Evolutionary conservation across 2,797 vertebrate species (phyloP), one percentile per base, ranked within the genome.

Genomic region (Podarcis siculus): DNA sequence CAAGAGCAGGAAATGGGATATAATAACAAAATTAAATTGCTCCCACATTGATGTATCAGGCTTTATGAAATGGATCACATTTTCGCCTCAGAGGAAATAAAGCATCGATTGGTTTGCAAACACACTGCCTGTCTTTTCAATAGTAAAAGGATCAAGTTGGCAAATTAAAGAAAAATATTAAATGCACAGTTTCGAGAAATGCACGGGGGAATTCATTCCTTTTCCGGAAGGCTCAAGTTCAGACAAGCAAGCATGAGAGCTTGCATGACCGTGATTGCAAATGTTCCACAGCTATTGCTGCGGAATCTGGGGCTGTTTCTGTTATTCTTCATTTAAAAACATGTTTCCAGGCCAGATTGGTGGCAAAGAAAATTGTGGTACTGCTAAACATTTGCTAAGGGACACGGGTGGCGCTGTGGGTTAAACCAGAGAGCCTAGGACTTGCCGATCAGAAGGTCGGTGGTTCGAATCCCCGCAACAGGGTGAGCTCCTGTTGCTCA

Each of bases 71-170:
- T 39, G 92, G 89, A 94, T 92, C 69, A 73, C 76, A 81, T 91
- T 95, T 61, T 92, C 92, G 85, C 89, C 94, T 94, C 3, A 0
- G 88, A 92, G 95, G 94, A 95, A 95, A 95, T 95, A 92, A 93
- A 1, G 73, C 92, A 95, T 95, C 91, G 92, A 96, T 95, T 95
- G 91, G 91, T 92, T 95, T 91, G 94, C 85, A 95, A 95, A 91
- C 86, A 90, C 64, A 89, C 92, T 85, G 42, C 91, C 91, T 89
- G 27, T 87, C 87, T 82, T 88, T 90, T 78, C 69, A 87, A 90
- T 94, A 95, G 86, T 88, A 93, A 94, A 92, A 89, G n/a, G 89
- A 92, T 90, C 32, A 89, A 90, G 80, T 79, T 67, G 3, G 88
- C 79, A 66, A 89, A 92, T 87, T 92, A 92, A 86, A 80, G 85